phyloP scores from a whole-genome alignment of 2,113 vertebrate species.

The Siniperca knerii region DNA sequence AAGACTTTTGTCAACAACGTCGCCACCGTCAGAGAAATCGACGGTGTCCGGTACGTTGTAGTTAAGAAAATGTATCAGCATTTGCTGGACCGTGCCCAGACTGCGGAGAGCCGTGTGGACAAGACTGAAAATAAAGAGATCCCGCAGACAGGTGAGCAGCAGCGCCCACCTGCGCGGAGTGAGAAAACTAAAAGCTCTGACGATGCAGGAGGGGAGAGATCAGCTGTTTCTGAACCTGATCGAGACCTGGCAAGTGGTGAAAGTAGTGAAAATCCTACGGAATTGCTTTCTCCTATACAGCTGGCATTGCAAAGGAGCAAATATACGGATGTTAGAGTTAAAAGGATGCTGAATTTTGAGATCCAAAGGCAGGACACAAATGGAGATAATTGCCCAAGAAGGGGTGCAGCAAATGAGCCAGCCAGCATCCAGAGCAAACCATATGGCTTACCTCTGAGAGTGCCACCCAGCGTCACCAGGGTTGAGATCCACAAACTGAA shows the following conservation, averaged over 20 bases:
- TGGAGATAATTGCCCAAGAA: neutral
- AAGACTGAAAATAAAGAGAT: neutral
- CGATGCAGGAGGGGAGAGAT: neutral
- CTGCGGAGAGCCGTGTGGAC: neutral
- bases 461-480: slow-evolving; percentile 52
- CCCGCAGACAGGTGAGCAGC: slow-evolving; percentile 62
- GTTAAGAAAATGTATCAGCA: slow-evolving; percentile 80
- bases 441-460: slow-evolving; percentile 87
- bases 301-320: slow-evolving; percentile 66
- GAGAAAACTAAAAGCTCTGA: neutral
- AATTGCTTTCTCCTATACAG: slow-evolving; percentile 37
- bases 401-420: neutral
- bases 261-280: neutral
- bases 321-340: neutral
- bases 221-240: slow-evolving; percentile 13
- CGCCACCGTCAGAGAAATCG: slow-evolving; percentile 87
- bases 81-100: slow-evolving; percentile 39
- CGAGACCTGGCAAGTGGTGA: neutral
- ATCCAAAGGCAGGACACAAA: neutral
- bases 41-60: slow-evolving; percentile 86
- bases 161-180: slow-evolving; percentile 32
- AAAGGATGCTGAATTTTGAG: slow-evolving; percentile 60
- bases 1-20: slow-evolving; percentile 88
- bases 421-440: slow-evolving; percentile 82
- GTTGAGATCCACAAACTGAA: slow-evolving; percentile 50